Percentiles rank a stretch among this genome's conserved stretches.
Conservation (phyloP, 2,113 vertebrate genomes). For the Guaruba guarouba region DNA sequence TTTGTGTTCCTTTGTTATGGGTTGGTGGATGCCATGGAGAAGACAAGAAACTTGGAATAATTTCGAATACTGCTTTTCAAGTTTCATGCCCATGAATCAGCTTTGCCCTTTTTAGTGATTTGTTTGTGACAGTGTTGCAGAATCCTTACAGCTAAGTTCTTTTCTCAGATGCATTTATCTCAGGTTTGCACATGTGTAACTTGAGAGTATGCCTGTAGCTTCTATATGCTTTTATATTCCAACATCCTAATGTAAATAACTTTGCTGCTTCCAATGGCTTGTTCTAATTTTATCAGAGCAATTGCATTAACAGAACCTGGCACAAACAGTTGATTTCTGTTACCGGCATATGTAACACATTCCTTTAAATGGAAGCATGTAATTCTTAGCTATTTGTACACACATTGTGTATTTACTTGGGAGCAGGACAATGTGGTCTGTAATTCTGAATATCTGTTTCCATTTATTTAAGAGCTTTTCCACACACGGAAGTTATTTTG, state of each 20-base stretch:
- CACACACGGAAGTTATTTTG: neutral
- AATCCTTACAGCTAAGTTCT: neutral
- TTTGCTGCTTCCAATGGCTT: neutral
- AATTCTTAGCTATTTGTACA: neutral
- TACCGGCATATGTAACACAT: neutral
- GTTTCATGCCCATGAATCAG: neutral
- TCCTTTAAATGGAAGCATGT: neutral
- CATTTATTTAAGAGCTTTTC: neutral
- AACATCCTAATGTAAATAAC: neutral
- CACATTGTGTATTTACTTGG: neutral
- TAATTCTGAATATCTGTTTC: neutral
- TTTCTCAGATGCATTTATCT: neutral
- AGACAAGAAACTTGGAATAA: neutral
- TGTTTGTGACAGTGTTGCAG: neutral
- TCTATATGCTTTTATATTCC: neutral
- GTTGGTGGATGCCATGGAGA: neutral
- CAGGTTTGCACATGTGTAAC: neutral
- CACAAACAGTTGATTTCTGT: neutral
- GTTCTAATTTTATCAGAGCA: neutral
- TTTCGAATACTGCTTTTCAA: neutral
- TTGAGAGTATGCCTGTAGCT: neutral
- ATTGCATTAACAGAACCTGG: neutral
- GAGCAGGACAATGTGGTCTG: neutral
- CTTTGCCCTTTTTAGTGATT: neutral
- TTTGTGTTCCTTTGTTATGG: neutral